These are phyloP conservation scores for Microdon myrmicae DNA, from an alignment of 2,888 invertebrate genomes.

Conservation along the genomic window DNA sequence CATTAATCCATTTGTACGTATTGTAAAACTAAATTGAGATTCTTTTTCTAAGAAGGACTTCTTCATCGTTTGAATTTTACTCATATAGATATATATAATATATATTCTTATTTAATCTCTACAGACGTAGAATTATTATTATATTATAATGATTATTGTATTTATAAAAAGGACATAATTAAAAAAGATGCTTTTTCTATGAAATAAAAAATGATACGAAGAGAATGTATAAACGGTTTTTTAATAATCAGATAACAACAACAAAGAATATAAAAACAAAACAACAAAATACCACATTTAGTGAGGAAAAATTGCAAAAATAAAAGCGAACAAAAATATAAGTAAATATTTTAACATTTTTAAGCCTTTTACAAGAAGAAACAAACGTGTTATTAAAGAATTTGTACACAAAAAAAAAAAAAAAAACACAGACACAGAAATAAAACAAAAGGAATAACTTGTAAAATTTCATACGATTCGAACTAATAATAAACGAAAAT, in stretches of 20 bases:
- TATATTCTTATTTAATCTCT: too few species aligned
- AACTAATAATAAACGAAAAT: slow-evolving; percentile 39
- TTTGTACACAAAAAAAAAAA: slow-evolving; percentile 46
- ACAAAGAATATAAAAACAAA: slow-evolving; percentile 28
- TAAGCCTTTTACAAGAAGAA: slow-evolving; percentile 49
- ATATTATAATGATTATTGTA: too few species aligned
- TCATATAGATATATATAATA: too few species aligned
- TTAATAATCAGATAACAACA: slow-evolving; percentile 30
- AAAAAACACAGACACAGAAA: too few species aligned
- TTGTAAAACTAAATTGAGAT: too few species aligned
- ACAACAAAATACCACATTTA: slow-evolving; percentile 2
- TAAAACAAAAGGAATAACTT: too few species aligned
- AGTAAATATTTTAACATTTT: slow-evolving; percentile 45
- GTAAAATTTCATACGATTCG: slow-evolving; percentile 39
- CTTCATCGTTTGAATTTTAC: too few species aligned
- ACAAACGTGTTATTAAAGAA: slow-evolving; percentile 44
- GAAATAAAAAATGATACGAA: slow-evolving; percentile 17
- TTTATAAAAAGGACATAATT: too few species aligned
- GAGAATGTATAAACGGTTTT: slow-evolving; percentile 46
- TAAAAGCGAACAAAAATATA: slow-evolving; percentile 19
- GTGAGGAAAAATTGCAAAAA: background rate
- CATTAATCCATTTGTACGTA: too few species aligned
- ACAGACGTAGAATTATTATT: too few species aligned
- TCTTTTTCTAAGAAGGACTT: too few species aligned
- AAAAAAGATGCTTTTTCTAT: too few species aligned